phyloP scores from a whole-genome alignment of 2,113 vertebrate genomes.

The Myotis brandtii region DNA sequence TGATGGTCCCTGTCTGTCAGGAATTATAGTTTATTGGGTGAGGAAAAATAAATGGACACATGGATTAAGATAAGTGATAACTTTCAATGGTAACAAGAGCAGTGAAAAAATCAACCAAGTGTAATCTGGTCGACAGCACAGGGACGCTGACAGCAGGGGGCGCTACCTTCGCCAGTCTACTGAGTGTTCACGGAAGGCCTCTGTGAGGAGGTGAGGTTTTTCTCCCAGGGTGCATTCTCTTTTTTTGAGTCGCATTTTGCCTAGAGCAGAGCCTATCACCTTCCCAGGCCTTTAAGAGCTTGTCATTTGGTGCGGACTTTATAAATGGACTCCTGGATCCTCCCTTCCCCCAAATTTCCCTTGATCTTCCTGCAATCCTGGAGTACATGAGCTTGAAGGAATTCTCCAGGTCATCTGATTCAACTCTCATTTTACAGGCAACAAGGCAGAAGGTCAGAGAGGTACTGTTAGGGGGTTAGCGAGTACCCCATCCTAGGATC shows the following conservation, averaged over 20 bases:
- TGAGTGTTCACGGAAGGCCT: background rate
- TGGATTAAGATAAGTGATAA: background rate
- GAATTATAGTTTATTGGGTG: background rate
- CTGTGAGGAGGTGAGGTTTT: background rate
- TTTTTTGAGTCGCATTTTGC: background rate
- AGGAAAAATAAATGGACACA: background rate
- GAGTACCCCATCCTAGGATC: background rate
- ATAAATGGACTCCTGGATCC: background rate
- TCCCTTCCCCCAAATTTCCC: background rate
- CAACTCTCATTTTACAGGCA: background rate
- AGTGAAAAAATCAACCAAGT: background rate
- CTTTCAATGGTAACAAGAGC: background rate
- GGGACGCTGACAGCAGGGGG: rapidly evolving
- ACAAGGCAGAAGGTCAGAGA: background rate
- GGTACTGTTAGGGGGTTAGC: background rate
- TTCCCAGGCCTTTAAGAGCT: background rate
- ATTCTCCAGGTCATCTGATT: background rate
- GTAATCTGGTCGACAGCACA: rapidly evolving
- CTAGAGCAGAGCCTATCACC: background rate
- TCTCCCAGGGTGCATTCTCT: rapidly evolving
- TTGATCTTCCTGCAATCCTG: background rate
- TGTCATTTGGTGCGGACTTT: background rate
- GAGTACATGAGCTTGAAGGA: background rate
- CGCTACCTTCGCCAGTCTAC: rapidly evolving
- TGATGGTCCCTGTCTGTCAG: background rate